Percentiles rank a stretch among this genome's conserved stretches.
Conservation (phyloP, 2,797 vertebrate genomes). For the Tiaroga cobitis region DNA sequence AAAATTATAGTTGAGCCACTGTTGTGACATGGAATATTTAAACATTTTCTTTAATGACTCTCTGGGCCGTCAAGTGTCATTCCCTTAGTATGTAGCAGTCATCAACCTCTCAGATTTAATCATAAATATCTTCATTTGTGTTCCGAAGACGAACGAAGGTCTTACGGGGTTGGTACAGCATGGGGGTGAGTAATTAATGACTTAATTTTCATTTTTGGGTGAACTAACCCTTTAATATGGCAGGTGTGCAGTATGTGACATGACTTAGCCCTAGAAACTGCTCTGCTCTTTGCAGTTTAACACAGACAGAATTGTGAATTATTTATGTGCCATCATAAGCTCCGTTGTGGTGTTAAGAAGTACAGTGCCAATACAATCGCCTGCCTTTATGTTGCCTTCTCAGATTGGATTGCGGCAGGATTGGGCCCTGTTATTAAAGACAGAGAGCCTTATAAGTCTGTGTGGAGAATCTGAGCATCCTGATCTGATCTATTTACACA, state of each 20-base stretch:
- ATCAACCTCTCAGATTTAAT: too few species aligned
- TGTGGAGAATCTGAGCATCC: conserved; percentile 8
- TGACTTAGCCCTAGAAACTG: conserved; percentile 22
- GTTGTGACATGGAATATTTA: too few species aligned
- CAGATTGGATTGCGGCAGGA: conserved; percentile 34
- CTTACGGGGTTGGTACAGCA: too few species aligned
- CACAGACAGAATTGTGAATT: conserved; percentile 64
- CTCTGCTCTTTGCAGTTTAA: conserved; percentile 63
- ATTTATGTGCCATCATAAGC: conserved; percentile 69
- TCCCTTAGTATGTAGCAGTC: too few species aligned
- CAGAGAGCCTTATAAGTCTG: conserved; percentile 10
- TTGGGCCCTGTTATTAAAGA: conserved; percentile 28
- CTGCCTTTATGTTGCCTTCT: conserved; percentile 45
- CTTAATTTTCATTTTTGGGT: too few species aligned
- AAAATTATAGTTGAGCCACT: too few species aligned
- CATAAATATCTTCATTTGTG: too few species aligned
- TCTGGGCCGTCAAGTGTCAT: too few species aligned
- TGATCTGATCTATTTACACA: conserved; percentile 20
- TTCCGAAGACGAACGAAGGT: too few species aligned
- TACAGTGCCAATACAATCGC: conserved; percentile 12
- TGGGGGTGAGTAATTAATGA: too few species aligned
- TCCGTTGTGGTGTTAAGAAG: conserved; percentile 56
- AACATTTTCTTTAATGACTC: too few species aligned
- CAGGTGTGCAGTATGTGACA: conserved; percentile 42
- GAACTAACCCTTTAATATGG: too few species aligned